A percentile compares a stretch with the other conserved stretches of the same genome.
These are phyloP conservation scores for Chesias legatella DNA, from an alignment of 2,888 invertebrate species.

Conservation along the genomic window DNA sequence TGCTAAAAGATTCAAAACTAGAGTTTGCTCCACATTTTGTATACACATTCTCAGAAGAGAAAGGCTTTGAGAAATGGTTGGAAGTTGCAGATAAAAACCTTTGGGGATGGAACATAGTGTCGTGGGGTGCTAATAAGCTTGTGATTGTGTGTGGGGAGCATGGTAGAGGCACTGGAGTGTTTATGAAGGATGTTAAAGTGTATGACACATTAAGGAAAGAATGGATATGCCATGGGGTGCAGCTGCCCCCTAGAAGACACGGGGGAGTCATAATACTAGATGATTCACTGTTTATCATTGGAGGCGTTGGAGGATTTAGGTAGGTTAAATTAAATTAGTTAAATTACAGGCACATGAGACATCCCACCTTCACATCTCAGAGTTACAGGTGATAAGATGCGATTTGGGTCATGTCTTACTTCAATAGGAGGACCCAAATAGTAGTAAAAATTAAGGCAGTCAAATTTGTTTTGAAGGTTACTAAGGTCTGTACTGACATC, in stretches of 20 bases:
- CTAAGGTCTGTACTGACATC: too few species aligned
- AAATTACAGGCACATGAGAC: too few species aligned
- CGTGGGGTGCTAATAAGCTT: slow-evolving; percentile 58
- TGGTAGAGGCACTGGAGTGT: slow-evolving; percentile 59
- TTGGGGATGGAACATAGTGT: slow-evolving; percentile 67
- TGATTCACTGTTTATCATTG: slow-evolving; percentile 56
- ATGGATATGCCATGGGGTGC: slow-evolving; percentile 58
- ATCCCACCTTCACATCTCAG: too few species aligned
- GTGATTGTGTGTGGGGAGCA: slow-evolving; percentile 63
- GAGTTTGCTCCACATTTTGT: slow-evolving; percentile 46
- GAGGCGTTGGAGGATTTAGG: slow-evolving; percentile 71
- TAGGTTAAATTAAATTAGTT: too few species aligned
- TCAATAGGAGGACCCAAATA: too few species aligned
- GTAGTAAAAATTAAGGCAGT: too few species aligned
- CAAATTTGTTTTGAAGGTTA: not conserved
- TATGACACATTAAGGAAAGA: slow-evolving; percentile 56
- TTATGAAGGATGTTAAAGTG: slow-evolving; percentile 58
- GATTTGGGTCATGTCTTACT: too few species aligned
- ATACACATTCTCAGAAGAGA: slow-evolving; percentile 45
- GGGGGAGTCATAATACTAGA: slow-evolving; percentile 52
- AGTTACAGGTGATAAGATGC: too few species aligned
- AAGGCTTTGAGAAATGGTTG: slow-evolving; percentile 55
- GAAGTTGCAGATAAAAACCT: slow-evolving; percentile 57
- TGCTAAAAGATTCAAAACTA: slow-evolving; percentile 37
- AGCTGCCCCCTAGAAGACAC: slow-evolving; percentile 57